phyloP scores from a whole-genome alignment of 2,888 invertebrate genomes.

The Agonopterix heracliana region DNA sequence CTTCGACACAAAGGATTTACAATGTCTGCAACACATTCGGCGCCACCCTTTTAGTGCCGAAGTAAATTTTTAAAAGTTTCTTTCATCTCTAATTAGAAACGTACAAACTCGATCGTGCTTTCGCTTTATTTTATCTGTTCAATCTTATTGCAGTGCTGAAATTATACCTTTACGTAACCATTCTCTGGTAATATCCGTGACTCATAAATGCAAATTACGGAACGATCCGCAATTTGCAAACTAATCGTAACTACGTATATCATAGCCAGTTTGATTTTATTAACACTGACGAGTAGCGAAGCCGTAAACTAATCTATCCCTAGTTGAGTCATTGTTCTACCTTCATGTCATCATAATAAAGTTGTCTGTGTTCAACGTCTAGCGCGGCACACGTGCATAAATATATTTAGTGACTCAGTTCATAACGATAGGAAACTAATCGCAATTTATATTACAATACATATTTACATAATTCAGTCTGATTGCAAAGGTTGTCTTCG shows the following conservation, averaged over 20 bases:
- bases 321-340: slow-evolving; percentile 19
- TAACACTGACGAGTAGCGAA: slow-evolving; percentile 19
- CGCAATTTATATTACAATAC: no score
- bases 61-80: slow-evolving; percentile 24
- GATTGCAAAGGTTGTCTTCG: no score
- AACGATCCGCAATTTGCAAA: slow-evolving; percentile 26
- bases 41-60: slow-evolving; percentile 16
- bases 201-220: slow-evolving; percentile 27
- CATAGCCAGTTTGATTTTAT: slow-evolving; percentile 25
- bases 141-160: not conserved
- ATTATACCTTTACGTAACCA: not conserved
- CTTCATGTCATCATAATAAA: slow-evolving; percentile 8
- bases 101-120: slow-evolving; percentile 21
- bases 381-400: not conserved
- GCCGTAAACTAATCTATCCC: slow-evolving; percentile 13
- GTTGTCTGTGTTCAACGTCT: slow-evolving; percentile 3
- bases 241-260: slow-evolving; percentile 23
- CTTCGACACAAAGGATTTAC: slow-evolving; percentile 11
- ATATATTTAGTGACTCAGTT: not conserved
- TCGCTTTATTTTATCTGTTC: slow-evolving; percentile 13
- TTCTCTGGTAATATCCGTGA: slow-evolving; percentile 20
- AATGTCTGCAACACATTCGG: slow-evolving; percentile 11
- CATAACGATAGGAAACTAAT: not conserved
- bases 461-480: no score
- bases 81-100: slow-evolving; percentile 23